Conservation (phyloP, 2,888 invertebrate genomes). For the Pollenia angustigena region DNA sequence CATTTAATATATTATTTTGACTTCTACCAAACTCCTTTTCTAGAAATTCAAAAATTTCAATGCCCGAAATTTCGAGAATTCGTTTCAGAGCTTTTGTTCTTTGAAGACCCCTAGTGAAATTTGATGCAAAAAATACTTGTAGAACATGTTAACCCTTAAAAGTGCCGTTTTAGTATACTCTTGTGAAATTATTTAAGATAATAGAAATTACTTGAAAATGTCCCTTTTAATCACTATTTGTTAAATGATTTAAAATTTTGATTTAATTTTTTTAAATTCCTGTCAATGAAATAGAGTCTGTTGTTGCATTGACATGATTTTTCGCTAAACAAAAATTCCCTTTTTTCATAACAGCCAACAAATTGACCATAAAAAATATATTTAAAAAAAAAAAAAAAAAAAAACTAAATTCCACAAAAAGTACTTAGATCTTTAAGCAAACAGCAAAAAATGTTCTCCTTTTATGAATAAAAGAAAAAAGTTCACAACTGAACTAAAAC, state of each 20-base stretch:
- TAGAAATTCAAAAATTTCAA: too few relatives aligned
- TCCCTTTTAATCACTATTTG: background rate
- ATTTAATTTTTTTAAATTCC: background rate
- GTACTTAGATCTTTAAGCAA: background rate
- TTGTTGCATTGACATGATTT: background rate
- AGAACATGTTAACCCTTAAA: too few relatives aligned
- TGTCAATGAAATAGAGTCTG: background rate
- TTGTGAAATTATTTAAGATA: too few relatives aligned
- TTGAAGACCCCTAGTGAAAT: too few relatives aligned
- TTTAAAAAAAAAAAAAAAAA: background rate
- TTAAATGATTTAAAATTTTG: background rate
- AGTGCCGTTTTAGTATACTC: too few relatives aligned
- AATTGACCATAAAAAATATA: slow-evolving; percentile 16
- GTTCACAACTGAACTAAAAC: slow-evolving; percentile 39
- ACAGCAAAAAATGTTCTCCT: slow-evolving; percentile 19
- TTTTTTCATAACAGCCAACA: background rate
- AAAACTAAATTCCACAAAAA: background rate
- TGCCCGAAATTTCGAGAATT: too few relatives aligned
- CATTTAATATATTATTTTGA: too few relatives aligned
- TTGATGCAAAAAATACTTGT: too few relatives aligned
- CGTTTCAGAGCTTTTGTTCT: too few relatives aligned
- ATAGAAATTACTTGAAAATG: too few relatives aligned
- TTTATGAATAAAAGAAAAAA: background rate
- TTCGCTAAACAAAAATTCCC: background rate
- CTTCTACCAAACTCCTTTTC: too few relatives aligned